Evolutionary conservation across 1,140 invertebrate genomes (phyloP).

Genomic region (Drosophila asahinai): DNA sequence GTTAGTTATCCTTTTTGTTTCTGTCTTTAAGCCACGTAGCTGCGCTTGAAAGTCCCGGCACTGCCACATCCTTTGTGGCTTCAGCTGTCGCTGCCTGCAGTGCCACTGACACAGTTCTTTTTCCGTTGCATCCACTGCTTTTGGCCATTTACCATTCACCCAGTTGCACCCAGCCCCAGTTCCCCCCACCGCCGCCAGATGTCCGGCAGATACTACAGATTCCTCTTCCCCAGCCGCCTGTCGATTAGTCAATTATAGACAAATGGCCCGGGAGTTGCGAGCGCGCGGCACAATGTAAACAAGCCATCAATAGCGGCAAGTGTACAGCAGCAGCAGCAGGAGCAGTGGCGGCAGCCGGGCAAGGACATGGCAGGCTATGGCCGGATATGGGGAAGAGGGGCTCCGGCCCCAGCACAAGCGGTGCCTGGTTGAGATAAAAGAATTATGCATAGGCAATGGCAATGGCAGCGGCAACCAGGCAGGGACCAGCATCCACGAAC

Average conservation of each 20-base stretch:
- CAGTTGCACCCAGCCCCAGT: background rate
- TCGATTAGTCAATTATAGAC: conserved; percentile 82
- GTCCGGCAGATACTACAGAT: conserved; percentile 1
- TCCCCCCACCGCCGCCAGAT: too few species aligned
- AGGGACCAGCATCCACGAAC: background rate
- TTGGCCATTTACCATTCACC: conserved; percentile 18
- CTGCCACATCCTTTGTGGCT: conserved; percentile 11
- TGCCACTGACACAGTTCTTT: conserved; percentile 59
- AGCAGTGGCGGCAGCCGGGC: background rate
- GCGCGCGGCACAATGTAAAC: conserved; percentile 68
- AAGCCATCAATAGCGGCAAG: conserved; percentile 74
- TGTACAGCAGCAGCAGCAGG: background rate
- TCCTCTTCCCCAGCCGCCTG: conserved; percentile 52
- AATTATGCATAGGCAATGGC: conserved; percentile 79
- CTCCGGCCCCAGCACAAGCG: conserved; percentile 8
- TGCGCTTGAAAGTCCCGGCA: background rate
- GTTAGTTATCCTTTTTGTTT: background rate
- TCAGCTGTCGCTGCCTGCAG: conserved; percentile 3
- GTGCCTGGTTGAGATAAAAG: conserved; percentile 67
- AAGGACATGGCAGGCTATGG: conserved; percentile 1
- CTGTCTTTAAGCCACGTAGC: too few species aligned
- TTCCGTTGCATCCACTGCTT: conserved; percentile 19
- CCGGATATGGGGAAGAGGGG: background rate
- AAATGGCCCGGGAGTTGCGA: conserved; percentile 72
- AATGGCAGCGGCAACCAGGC: conserved; percentile 45